A percentile compares a stretch with the other conserved stretches of the same genome.
phyloP scores from a whole-genome alignment of 2,797 vertebrate genomes.

The Eupleurogrammus muticus region DNA sequence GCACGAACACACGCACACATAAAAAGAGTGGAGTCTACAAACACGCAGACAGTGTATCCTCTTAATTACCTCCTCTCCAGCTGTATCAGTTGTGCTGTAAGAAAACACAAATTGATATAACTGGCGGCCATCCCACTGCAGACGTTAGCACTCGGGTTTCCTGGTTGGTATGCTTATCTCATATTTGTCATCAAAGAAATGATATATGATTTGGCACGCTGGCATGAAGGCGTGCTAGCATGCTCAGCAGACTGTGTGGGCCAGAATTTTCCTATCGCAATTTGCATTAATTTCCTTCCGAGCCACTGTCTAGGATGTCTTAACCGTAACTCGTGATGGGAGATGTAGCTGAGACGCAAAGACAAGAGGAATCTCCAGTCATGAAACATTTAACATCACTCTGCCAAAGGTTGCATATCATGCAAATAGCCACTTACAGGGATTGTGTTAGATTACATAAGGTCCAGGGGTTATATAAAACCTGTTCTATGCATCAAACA shows the following conservation, averaged over 20 bases:
- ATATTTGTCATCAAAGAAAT: constrained; percentile 40
- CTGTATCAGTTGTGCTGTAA: constrained; percentile 23
- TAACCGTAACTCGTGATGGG: constrained; percentile 24
- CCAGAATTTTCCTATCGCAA: constrained; percentile 40
- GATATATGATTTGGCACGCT: constrained; percentile 20
- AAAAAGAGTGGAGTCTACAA: constrained; percentile 50
- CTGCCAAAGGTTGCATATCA: background rate
- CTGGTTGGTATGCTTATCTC: constrained; percentile 37
- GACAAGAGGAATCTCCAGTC: constrained; percentile 21
- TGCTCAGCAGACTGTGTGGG: constrained; percentile 36
- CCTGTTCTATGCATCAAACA: too few species aligned
- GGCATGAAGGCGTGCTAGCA: constrained; percentile 30
- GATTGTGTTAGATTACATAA: too few species aligned
- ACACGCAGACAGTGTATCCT: constrained; percentile 56
- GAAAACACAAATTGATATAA: constrained; percentile 56
- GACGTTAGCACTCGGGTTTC: constrained; percentile 20
- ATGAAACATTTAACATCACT: background rate
- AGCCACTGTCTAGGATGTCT: constrained; percentile 35
- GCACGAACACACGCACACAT: constrained; percentile 31
- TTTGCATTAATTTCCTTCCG: constrained; percentile 60
- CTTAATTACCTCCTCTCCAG: constrained; percentile 69
- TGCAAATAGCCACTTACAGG: too few species aligned
- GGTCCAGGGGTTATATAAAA: too few species aligned
- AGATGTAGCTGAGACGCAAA: constrained; percentile 24
- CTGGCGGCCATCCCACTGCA: constrained; percentile 39